A percentile compares a stretch with the other conserved stretches of the same genome.
Evolutionary conservation across 1,140 invertebrate genomes (phyloP).

Genomic region (Pollicipes pollicipes): DNA sequence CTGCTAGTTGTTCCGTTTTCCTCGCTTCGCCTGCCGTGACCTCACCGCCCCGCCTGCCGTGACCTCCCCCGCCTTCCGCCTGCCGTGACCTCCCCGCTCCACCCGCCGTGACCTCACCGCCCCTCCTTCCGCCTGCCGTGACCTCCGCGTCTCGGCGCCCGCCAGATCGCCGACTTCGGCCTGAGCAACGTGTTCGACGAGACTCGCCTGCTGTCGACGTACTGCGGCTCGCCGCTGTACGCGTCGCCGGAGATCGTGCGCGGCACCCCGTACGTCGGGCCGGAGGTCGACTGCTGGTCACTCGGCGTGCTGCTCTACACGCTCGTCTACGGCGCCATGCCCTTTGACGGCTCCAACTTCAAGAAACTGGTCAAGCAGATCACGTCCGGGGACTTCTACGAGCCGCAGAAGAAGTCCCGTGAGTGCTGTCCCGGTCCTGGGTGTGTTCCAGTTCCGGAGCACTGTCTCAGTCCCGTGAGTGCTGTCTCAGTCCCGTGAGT

Average conservation of each 20-base stretch:
- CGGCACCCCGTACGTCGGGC: constrained; percentile 86
- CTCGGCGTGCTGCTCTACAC: constrained; percentile 94
- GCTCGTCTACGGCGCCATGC: constrained; percentile 96
- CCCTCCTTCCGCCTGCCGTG: neutral
- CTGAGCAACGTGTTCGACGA: constrained; percentile 93
- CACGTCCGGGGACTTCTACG: constrained; percentile 87
- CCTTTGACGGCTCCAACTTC: constrained; percentile 96
- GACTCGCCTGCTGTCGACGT: constrained; percentile 63
- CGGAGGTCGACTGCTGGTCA: constrained; percentile 50
- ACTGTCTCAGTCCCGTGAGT: too few relatives aligned
- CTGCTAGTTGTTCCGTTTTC: too few relatives aligned
- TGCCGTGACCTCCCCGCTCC: too few relatives aligned
- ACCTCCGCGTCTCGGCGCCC: constrained; percentile 13
- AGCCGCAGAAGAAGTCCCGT: constrained; percentile 50
- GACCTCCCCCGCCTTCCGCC: too few relatives aligned
- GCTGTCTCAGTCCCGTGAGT: too few relatives aligned
- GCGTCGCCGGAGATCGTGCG: constrained; percentile 97
- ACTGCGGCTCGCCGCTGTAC: constrained; percentile 92
- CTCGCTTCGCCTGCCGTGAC: too few relatives aligned
- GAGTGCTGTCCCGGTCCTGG: too few relatives aligned
- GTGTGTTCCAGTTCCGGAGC: too few relatives aligned
- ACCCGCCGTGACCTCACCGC: too few relatives aligned
- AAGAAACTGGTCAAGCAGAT: constrained; percentile 91
- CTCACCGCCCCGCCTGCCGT: too few relatives aligned
- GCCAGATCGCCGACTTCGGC: constrained; percentile 91